Evolutionary conservation across 2,113 vertebrate species (phyloP), one percentile per base, ranked within the genome.

Genomic region (Edolisoma coerulescens): DNA sequence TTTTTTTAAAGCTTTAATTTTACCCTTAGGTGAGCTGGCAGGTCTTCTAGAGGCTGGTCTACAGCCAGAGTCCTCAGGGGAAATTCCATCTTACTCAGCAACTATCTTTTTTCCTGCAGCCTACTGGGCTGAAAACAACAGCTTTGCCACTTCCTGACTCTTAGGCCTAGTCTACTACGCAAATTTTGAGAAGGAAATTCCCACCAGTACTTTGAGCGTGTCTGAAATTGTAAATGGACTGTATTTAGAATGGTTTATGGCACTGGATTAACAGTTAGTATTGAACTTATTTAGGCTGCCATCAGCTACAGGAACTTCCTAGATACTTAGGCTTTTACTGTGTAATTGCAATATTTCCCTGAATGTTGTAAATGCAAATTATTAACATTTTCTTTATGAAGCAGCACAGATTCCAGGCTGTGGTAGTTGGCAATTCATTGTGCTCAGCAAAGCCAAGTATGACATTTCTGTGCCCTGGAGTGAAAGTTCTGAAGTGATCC

Each of bases 81-180:
- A 85, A 71, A 64, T 90, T 93, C 64, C 81, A n/a, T 78, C 95
- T 93, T 83, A 95, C 88, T 95, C 96, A 96, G 93, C 95, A 92
- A 61, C 60, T 70, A 1, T 63, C 63, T 79, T 83, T 79, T 87
- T 87, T 68, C 32, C 52, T 84, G 60, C 76, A 91, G 85, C 65
- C 73, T 95, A 44, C 74, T 90, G 60, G 85, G 83, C 71, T 68
- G 69, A 84, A 49, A 93, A 75, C 74, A 94, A 81, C 87, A 93
- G 75, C 64, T 83, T 41, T 77, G 68, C 82, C 76, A 65, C 93
- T 96, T 95, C 94, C 94, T 93, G 89, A 67, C 83, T 86, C 69
- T 70, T 32, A n/a, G 63, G 68, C 59, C 59, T 76, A 54, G 82
- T 90, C 95, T 93, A 68, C 73, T 50, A 92, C 74, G 76, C 90